Percentiles rank a stretch among this genome's conserved stretches.
Evolutionary conservation across 2,113 vertebrate genomes (phyloP).

Genomic region (Willisornis vidua): DNA sequence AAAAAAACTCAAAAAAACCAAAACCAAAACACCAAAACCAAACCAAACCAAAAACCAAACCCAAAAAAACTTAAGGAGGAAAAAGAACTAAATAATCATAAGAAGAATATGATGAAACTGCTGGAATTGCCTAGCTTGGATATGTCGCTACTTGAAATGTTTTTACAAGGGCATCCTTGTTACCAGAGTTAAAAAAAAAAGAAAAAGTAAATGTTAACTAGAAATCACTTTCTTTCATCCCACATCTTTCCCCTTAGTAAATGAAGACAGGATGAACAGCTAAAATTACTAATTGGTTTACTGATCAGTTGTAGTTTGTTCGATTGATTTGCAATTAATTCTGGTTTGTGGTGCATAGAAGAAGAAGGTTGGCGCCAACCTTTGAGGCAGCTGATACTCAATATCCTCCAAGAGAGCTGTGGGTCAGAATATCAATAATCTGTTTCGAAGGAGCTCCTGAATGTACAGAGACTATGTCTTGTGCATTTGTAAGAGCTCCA

Average conservation of each 20-base stretch:
- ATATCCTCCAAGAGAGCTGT: slow-evolving; percentile 85
- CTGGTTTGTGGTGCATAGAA: slow-evolving; percentile 93
- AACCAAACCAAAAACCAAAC: background rate
- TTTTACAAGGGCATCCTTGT: slow-evolving; percentile 26
- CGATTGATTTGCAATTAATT: slow-evolving; percentile 99
- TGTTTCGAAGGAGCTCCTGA: slow-evolving; percentile 78
- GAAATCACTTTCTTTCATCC: slow-evolving; percentile 62
- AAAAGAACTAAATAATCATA: background rate
- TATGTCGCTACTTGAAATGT: background rate
- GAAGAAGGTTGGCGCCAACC: slow-evolving; percentile 96
- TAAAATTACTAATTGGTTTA: slow-evolving; percentile 99
- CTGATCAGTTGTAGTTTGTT: slow-evolving; percentile 99
- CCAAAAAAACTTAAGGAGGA: background rate
- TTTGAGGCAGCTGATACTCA: slow-evolving; percentile 88
- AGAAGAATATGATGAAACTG: background rate
- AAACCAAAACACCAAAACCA: background rate
- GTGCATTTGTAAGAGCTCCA: slow-evolving; percentile 67
- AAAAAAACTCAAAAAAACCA: background rate
- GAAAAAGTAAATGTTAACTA: slow-evolving; percentile 41
- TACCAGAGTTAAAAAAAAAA: slow-evolving; percentile 10
- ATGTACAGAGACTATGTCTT: slow-evolving; percentile 73
- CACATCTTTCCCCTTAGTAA: slow-evolving; percentile 73
- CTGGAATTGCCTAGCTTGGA: background rate
- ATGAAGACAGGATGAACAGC: slow-evolving; percentile 87
- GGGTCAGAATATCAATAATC: slow-evolving; percentile 82